Evolutionary conservation across 2,797 vertebrate genomes (phyloP).

Genomic region (Aplochiton taeniatus): DNA sequence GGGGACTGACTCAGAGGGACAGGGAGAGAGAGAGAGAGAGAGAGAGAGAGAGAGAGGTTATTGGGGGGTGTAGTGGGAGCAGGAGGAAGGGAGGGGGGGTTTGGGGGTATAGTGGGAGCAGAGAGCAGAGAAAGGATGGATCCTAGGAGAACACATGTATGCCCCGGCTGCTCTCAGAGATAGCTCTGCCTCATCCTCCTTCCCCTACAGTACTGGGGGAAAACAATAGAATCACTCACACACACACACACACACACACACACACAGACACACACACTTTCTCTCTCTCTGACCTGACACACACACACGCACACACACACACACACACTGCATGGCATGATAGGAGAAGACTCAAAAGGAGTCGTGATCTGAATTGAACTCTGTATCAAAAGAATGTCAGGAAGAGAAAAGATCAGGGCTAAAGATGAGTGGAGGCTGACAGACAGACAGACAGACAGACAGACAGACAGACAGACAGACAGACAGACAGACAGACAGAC

Average conservation of each 20-base stretch:
- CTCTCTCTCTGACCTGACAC: neutral
- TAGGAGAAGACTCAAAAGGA: neutral
- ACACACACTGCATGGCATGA: neutral
- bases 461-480: too few species aligned
- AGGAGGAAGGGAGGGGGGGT: too few species aligned
- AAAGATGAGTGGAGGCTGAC: neutral
- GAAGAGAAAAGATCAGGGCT: too few species aligned
- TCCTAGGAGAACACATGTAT: too few species aligned
- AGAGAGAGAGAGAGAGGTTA: neutral
- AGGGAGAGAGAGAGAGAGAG: neutral
- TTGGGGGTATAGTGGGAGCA: too few species aligned
- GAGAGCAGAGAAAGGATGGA: too few species aligned
- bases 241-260: neutral
- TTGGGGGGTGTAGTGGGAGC: too few species aligned
- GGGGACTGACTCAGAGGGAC: neutral
- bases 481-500: conserved; percentile 1
- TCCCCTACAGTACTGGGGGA: neutral
- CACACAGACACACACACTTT: neutral
- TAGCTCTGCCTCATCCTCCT: too few species aligned
- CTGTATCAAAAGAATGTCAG: too few species aligned
- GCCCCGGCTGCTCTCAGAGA: too few species aligned
- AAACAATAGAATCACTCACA: neutral
- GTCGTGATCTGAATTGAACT: too few species aligned
- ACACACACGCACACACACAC: neutral
- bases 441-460: conserved; percentile 2